Evolutionary conservation across 1,140 invertebrate species (phyloP).

Genomic region (Grapholita molesta): DNA sequence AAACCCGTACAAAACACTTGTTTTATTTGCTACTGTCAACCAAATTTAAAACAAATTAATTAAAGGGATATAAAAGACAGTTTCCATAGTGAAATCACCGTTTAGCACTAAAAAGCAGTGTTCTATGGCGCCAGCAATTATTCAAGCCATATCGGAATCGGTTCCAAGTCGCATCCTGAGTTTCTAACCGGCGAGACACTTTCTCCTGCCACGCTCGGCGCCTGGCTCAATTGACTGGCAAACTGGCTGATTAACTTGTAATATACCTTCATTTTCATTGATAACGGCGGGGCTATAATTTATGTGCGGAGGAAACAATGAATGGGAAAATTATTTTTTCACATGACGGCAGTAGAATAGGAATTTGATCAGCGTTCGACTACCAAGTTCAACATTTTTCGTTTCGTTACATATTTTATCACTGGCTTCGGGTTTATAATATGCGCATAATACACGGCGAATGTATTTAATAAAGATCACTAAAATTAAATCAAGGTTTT

Average conservation of each 20-base stretch:
- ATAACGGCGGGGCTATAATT: neutral
- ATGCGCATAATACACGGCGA: too few relatives aligned
- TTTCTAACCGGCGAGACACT: slow-evolving; percentile 14
- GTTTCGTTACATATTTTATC: too few relatives aligned
- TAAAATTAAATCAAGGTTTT: too few relatives aligned
- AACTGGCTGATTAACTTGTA: neutral
- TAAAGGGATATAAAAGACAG: neutral
- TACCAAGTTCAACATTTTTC: too few relatives aligned
- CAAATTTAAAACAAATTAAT: too few relatives aligned
- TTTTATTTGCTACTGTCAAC: too few relatives aligned
- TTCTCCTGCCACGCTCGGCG: slow-evolving; percentile 4
- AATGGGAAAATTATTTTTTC: neutral
- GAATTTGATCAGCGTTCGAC: too few relatives aligned
- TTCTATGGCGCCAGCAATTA: neutral
- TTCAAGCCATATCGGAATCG: slow-evolving; percentile 9
- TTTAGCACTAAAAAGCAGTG: neutral
- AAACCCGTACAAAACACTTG: too few relatives aligned
- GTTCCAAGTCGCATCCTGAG: slow-evolving; percentile 11
- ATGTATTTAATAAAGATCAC: too few relatives aligned
- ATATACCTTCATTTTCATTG: slow-evolving; percentile 13
- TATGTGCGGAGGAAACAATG: neutral
- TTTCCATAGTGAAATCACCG: neutral
- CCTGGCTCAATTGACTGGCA: slow-evolving; percentile 11
- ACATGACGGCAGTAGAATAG: neutral
- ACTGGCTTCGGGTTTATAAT: too few relatives aligned